Conservation (phyloP, 2,888 invertebrate genomes). For the Invenusta paracnida region DNA sequence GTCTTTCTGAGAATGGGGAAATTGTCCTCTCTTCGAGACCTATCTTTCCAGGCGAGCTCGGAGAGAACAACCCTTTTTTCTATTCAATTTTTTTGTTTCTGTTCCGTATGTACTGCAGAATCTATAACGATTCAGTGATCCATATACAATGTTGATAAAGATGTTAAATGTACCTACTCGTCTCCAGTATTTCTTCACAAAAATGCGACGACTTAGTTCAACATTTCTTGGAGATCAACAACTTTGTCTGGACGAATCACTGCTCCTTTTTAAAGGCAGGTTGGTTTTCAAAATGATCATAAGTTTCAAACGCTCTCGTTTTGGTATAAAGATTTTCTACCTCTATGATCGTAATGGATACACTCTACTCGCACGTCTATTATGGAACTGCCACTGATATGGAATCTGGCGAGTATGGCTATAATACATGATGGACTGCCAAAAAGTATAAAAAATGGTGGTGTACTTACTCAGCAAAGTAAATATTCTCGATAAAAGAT, state of each 20-base stretch:
- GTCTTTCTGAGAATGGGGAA: too few relatives aligned
- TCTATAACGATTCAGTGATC: background rate
- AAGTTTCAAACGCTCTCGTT: background rate
- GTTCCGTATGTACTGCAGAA: too few relatives aligned
- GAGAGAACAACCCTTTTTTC: too few relatives aligned
- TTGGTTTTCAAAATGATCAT: conserved; percentile 13
- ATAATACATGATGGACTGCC: background rate
- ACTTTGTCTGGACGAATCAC: conserved; percentile 12
- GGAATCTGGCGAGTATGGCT: background rate
- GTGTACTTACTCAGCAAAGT: conserved; percentile 12
- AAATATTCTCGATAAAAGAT: background rate
- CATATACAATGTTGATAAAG: conserved; percentile 18
- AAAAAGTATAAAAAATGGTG: conserved; percentile 11
- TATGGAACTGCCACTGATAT: background rate
- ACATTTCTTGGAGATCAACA: conserved; percentile 1
- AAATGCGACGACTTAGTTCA: background rate
- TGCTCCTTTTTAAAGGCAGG: conserved; percentile 8
- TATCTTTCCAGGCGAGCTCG: too few relatives aligned
- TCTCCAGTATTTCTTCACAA: background rate
- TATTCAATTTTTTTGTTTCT: too few relatives aligned
- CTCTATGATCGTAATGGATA: too few relatives aligned
- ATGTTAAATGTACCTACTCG: too few relatives aligned
- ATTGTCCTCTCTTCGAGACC: too few relatives aligned
- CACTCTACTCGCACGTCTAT: conserved; percentile 13
- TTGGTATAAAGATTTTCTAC: conserved; percentile 28